Evolutionary conservation across 2,797 vertebrate genomes (phyloP), one percentile per base, ranked within the genome.

Genomic region (Poeciliopsis turneri): DNA sequence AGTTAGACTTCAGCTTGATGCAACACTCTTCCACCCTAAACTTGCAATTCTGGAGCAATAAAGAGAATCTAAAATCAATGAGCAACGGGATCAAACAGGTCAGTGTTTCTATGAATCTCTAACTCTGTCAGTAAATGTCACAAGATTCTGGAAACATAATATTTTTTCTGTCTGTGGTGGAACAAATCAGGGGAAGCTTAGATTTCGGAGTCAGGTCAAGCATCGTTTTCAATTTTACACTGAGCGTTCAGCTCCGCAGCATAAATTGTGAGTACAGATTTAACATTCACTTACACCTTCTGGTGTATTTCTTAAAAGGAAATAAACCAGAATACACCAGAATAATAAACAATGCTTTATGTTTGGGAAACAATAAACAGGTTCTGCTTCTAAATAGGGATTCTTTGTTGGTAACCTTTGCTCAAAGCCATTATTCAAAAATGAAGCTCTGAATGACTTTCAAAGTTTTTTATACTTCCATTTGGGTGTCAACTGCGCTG

Each of bases 51-150:
- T 66, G 18, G 16, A 66, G 83, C 80, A 80, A 77, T 23, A 82
- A 79, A 88, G 82, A 75, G 76, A 87, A 86, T 84, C 30, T 25
- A 8, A 46, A 77, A 85, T 77, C 46, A 78, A 23, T 36, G 66
- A 45, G 39, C 5, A 36, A 20, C 20, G 6, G 11, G 47, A 36
- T 68, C 51, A 18, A 33, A 28, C 46, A 8, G 43, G 68, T 68
- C 39, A 1, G 3, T 4, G 30, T 70, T 47, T 0, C 74, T 46
- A 78, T 86, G 43, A 80, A 82, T 86, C 47, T 84, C 85, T 79
- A 51, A 79, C 33, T 82, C 77, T 6, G 64, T 72, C 77, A 79
- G 79, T 47, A 83, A 85, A 88, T 82, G 72, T 83, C 82, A 86
- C 20, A 75, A 74, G 69, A 68, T 66, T 72, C 78, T 75, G 55